These are phyloP conservation scores for Embiotoca jacksoni DNA, from an alignment of 2,113 vertebrate species.

Conservation along the genomic window DNA sequence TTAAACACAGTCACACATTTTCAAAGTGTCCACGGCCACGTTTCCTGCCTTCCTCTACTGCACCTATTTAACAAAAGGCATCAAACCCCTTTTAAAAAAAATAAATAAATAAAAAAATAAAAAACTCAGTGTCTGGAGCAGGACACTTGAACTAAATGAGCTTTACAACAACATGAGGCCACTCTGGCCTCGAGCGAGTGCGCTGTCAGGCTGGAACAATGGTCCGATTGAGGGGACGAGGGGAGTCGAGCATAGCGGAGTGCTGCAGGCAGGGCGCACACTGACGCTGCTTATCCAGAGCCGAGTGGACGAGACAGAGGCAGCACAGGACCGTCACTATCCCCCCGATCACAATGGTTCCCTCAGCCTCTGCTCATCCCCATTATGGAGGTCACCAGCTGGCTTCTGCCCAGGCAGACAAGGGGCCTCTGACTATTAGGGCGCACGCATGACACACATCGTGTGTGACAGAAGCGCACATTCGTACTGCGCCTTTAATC, in stretches of 20 bases:
- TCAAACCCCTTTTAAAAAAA: too few relatives aligned
- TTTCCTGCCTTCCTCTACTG: too few relatives aligned
- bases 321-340: conserved; percentile 55
- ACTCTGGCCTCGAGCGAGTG: too few relatives aligned
- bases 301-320: conserved; percentile 8
- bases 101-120: too few relatives aligned
- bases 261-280: conserved; percentile 9
- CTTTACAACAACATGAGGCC: conserved; percentile 4
- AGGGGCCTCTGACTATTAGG: conserved; percentile 37
- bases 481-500: conserved; percentile 45
- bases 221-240: conserved; percentile 40
- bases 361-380: conserved; percentile 39
- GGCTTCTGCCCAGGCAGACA: conserved; percentile 57
- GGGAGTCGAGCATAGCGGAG: conserved; percentile 16
- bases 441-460: conserved; percentile 44
- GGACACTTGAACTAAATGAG: conserved; percentile 36
- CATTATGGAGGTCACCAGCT: conserved; percentile 76
- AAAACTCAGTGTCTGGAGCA: neutral
- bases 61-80: too few relatives aligned
- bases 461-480: conserved; percentile 40
- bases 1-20: too few relatives aligned
- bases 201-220: conserved; percentile 42
- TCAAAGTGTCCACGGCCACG: too few relatives aligned
- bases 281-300: conserved; percentile 33
- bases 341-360: conserved; percentile 55